Evolutionary conservation across 2,797 vertebrate genomes (phyloP).

Genomic region (Sternotherus odoratus): DNA sequence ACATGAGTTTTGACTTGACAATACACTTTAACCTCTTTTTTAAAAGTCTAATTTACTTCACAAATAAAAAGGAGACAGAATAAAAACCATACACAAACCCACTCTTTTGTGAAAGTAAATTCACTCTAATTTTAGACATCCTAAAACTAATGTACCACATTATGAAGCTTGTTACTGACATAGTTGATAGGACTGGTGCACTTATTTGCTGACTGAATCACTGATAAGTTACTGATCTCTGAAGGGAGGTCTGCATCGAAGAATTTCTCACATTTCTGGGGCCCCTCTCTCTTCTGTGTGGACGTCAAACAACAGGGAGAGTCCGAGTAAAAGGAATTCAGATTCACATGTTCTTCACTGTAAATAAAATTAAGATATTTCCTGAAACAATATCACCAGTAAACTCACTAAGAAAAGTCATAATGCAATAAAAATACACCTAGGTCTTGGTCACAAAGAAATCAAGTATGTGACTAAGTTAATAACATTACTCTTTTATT

Average conservation of each 20-base stretch:
- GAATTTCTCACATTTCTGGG: constrained; percentile 14
- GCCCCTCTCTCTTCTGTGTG: constrained; percentile 32
- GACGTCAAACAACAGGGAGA: constrained; percentile 51
- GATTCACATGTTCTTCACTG: constrained; percentile 73
- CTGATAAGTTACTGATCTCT: constrained; percentile 45
- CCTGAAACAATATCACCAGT: not conserved
- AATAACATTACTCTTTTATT: not conserved
- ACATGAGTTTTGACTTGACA: not conserved
- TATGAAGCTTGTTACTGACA: constrained; percentile 64
- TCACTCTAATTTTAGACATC: not conserved
- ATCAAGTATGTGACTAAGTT: not conserved
- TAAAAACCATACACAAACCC: not conserved
- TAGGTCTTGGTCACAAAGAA: not conserved
- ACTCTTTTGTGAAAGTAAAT: not conserved
- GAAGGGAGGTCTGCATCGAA: not conserved
- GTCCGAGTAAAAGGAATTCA: constrained; percentile 57
- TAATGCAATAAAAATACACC: not conserved
- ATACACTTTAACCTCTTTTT: not conserved
- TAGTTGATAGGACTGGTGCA: not conserved
- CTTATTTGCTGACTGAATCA: constrained; percentile 22
- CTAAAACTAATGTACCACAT: not conserved
- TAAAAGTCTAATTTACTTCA: not conserved
- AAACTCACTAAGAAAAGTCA: not conserved
- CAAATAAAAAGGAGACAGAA: not conserved
- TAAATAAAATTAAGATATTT: constrained; percentile 18